Evolutionary conservation across 1,140 invertebrate species (phyloP), one percentile per base, ranked within the genome.

Genomic region (Brachionus rubens): DNA sequence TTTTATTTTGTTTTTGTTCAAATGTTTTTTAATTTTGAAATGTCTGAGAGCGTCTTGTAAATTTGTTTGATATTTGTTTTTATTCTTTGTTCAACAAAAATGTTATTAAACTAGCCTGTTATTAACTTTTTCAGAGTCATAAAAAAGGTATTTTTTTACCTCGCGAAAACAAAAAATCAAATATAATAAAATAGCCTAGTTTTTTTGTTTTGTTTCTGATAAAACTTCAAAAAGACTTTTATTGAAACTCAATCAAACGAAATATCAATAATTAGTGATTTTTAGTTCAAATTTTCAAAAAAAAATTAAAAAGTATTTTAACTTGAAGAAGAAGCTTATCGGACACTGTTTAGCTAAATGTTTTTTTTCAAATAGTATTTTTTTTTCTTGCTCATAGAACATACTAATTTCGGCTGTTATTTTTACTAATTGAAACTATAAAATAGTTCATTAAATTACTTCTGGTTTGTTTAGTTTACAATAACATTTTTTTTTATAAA

Each of bases 1-100:
- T 28, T 33, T 54, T 54, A 14, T 28, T 28, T 28, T 28, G 14
- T 54, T 54, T 54, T 54, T 28, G 52, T n/a, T n/a, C n/a, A n/a
- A n/a, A n/a, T n/a, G n/a, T n/a, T n/a, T n/a, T n/a, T n/a, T n/a
- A n/a, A n/a, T n/a, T 54, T 54, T 28, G 33, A 50, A 54, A 54
- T 54, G 52, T 54, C 52, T 54, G 52, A 54, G 52, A 54, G 52
- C 12, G 52, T 26, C 24, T 10, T 54, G 52, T 54, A 28, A 54
- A 54, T 54, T 54, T 54, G 52, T 54, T 54, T 54, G 52, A 54
- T 54, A 54, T 54, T 54, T 54, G 52, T 54, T 54, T 54, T 54
- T 28, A 14, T 12, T 54, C 26, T 54, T 28, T 28, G 28, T 24
- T 28, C 33, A n/a, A n/a, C 33, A 28, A 54, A 54, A 24, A 54